Base-by-base conservation (phyloP, 2,113 vertebrate genomes). In the Origma solitaria region DNA sequence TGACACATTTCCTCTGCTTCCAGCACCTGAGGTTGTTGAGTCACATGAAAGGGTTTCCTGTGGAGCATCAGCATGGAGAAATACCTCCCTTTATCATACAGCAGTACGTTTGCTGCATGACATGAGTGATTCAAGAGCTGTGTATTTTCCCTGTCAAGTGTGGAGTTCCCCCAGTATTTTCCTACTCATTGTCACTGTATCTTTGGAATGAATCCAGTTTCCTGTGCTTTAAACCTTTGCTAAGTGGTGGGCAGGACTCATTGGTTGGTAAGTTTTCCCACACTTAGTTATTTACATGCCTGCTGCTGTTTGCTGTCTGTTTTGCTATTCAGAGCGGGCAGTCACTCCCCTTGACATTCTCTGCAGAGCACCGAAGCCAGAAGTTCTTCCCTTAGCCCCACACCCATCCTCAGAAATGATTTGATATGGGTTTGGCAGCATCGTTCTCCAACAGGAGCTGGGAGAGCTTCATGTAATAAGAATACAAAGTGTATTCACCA, bases 211-310 rank as follows among this genome's bases (percentile, higher is more conserved):
- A 78, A 68, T 56, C 61, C 62, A 73, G n/a, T 31, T 91, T 86
- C 71, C 65, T 62, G 56, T 38, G 33, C 65, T 89, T 80, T 58
- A 60, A 21, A 56, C 11, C 68, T 68, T 40, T 25, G 23, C 58
- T 69, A 30, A 57, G 62, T 10, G 1, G 12, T 17, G 14, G 6
- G 30, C 75, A 51, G 35, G 73, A n/a, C 23, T 56, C 0, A 0
- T 18, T 40, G 33, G 27, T 31, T 40, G 65, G 1, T 38, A 82
- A 56, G 35, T 71, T 75, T 66, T 79, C 42, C 33, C 70, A 60
- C 18, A 5, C 19, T 51, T 24, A 7, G 16, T 69, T 73, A 50
- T 64, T 90, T 57, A 45, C 70, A 18, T 8, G 5, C 24, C 22
- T 1, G 1, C 35, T 53, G 54, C 58, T 82, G 49, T 18, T 37